Evolutionary conservation across 2,797 vertebrate species (phyloP).

Genomic region (Syngnathus rostellatus): DNA sequence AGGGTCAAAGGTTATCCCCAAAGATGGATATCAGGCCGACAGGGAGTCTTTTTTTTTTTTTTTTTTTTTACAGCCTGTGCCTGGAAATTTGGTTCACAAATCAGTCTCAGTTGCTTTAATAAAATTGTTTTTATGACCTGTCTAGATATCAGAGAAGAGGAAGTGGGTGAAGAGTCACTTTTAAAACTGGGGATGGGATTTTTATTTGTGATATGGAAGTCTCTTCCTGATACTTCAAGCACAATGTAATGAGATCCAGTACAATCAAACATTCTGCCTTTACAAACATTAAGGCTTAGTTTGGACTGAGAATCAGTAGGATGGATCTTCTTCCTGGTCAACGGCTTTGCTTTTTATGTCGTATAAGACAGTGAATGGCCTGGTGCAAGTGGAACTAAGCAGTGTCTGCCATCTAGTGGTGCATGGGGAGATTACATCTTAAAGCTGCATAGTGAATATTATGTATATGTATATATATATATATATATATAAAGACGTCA

Average conservation of each 20-base stretch:
- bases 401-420: too few relatives aligned
- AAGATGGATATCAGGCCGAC: conserved; percentile 74
- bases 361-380: too few relatives aligned
- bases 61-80: conserved; percentile 70
- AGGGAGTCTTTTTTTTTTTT: conserved; percentile 57
- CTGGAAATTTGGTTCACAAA: conserved; percentile 74
- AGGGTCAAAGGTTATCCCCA: conserved; percentile 74
- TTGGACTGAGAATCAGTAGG: not conserved
- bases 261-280: not conserved
- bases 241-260: not conserved
- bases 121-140: conserved; percentile 14
- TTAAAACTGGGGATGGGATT: not conserved
- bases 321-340: too few relatives aligned
- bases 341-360: too few relatives aligned
- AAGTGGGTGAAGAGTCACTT: not conserved
- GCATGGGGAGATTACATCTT: too few relatives aligned
- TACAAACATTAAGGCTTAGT: not conserved
- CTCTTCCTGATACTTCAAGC: not conserved
- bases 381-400: too few relatives aligned
- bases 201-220: not conserved
- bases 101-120: conserved; percentile 1
- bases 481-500: too few relatives aligned
- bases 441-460: too few relatives aligned
- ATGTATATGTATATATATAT: too few relatives aligned
- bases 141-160: conserved; percentile 28